These are phyloP conservation scores for Yoshiicerus persimilis DNA, from an alignment of 1,140 invertebrate species.

Conservation along the genomic window DNA sequence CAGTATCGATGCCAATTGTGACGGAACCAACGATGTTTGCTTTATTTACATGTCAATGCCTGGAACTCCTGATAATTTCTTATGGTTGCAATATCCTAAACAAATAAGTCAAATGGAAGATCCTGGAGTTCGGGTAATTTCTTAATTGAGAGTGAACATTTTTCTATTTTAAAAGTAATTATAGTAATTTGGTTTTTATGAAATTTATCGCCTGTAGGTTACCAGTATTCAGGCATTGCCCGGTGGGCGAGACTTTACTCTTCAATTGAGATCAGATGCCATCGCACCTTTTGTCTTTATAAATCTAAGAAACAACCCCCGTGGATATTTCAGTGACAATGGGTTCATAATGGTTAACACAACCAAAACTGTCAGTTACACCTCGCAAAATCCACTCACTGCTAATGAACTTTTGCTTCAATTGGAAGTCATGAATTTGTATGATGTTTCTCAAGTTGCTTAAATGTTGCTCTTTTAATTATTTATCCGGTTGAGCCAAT, in stretches of 20 bases:
- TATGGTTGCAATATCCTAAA: constrained; percentile 42
- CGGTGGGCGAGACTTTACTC: constrained; percentile 13
- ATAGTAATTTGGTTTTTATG: background rate
- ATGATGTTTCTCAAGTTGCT: background rate
- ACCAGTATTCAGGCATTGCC: background rate
- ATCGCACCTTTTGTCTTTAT: constrained; percentile 69
- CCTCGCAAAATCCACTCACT: background rate
- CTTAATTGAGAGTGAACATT: background rate
- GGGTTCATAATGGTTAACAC: constrained; percentile 59
- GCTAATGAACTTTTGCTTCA: background rate
- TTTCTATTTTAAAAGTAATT: background rate
- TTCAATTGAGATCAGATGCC: constrained; percentile 54
- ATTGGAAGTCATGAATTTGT: background rate
- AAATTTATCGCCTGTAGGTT: background rate
- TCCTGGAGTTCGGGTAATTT: constrained; percentile 21
- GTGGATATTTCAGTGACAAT: constrained; percentile 66
- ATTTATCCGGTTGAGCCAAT: background rate
- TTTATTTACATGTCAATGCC: constrained; percentile 35
- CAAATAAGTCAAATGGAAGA: constrained; percentile 6
- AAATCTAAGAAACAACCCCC: constrained; percentile 40
- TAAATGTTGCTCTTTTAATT: background rate
- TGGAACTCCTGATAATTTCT: constrained; percentile 43
- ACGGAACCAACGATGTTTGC: background rate
- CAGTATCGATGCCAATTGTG: background rate
- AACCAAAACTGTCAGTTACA: constrained; percentile 42